Conservation (phyloP, 2,888 invertebrate genomes). For the Pandemis heparana region DNA sequence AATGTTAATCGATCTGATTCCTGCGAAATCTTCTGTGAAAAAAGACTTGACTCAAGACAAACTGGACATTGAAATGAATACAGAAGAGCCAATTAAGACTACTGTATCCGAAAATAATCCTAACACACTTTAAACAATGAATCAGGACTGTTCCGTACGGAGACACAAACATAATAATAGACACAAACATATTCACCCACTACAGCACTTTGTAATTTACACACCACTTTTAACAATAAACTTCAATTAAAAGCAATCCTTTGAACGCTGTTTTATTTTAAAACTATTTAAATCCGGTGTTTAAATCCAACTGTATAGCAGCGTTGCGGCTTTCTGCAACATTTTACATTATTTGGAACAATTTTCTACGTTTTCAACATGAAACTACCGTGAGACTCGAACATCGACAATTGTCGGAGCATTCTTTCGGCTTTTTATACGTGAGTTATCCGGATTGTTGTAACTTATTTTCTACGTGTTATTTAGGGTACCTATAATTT, state of each 20-base stretch:
- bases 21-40: constrained; percentile 57
- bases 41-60: constrained; percentile 63
- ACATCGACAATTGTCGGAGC: too few relatives aligned
- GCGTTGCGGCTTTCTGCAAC: too few relatives aligned
- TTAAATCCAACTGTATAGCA: too few relatives aligned
- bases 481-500: too few relatives aligned
- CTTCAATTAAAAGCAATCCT: not conserved
- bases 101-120: constrained; percentile 45
- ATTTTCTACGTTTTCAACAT: too few relatives aligned
- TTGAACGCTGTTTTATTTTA: not conserved
- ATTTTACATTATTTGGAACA: too few relatives aligned
- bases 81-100: constrained; percentile 47
- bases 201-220: not conserved
- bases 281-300: too few relatives aligned
- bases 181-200: not conserved
- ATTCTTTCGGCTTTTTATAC: too few relatives aligned
- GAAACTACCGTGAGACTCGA: too few relatives aligned
- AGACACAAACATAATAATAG: not conserved
- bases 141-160: not conserved
- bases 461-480: too few relatives aligned
- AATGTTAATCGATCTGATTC: constrained; percentile 46
- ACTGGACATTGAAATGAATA: constrained; percentile 47
- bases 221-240: not conserved
- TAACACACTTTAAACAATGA: constrained; percentile 51
- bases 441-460: too few relatives aligned